Base-by-base conservation (phyloP, 2,888 invertebrate species). In the Druceiella hillmani region DNA sequence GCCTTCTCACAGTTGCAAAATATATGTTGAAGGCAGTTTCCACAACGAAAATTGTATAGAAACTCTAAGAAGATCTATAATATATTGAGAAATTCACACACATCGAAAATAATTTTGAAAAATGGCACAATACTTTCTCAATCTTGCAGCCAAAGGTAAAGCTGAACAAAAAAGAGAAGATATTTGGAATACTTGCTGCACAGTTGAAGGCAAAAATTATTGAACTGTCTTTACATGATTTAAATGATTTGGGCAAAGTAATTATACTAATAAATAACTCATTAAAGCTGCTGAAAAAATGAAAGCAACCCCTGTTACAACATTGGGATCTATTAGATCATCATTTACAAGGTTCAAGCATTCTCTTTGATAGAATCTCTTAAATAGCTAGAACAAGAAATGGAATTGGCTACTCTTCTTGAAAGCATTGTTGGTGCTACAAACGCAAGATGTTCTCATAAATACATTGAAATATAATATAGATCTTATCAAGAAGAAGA, bases 381-480 rank as follows among this genome's bases (percentile, higher is more conserved):
- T 25, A 44, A 41, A 5, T 43, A 58, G 61, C 34, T 51, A 52
- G 34, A 59, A 66, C 14, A 66, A 62, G 41, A 52, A 58, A 9
- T 66, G 64, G 65, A 54, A 54, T 38, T 62, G 50, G 42, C 38
- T 45, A 11, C 50, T 67, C 48, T 66, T 66, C 46, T 55, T 62
- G 36, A 59, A 64, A 17, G 66, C 66, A 2, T 22, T 67, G 25
- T 16, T 43, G 11, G 40, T 66, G 37, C 47, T 47, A 26, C 59
- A 58, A 3, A 51, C 50, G 14, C 57, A 60, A 44, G 50, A 55
- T 9, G 58, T 52, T 6, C 58, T 57, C 34, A 31, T 66, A n/a
- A 66, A 66, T 43, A 59, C 58, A 7, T 44, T 67, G 6, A 66
- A 66, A 50, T 66, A 66, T 40, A 57, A 58, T 5, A 59, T 64